These are phyloP conservation scores for Calliphora vomitoria DNA, from an alignment of 2,888 invertebrate genomes.

Conservation along the genomic window DNA sequence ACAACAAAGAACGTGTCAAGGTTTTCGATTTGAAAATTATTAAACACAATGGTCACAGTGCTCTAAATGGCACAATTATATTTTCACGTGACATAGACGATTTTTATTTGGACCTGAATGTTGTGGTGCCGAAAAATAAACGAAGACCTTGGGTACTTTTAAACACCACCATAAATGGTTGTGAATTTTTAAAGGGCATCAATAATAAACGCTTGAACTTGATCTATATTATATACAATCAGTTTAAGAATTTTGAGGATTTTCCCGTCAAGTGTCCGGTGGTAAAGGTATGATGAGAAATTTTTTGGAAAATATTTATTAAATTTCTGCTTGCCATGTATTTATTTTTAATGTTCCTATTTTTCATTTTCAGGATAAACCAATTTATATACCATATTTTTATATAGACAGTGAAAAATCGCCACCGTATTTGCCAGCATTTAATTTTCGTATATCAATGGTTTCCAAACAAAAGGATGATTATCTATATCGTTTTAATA, in stretches of 20 bases:
- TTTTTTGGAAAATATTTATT: no score
- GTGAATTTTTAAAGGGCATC: neutral
- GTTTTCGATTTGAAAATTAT: neutral
- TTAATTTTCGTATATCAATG: neutral
- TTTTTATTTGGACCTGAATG: neutral
- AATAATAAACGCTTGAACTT: neutral
- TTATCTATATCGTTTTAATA: neutral
- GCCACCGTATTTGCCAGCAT: neutral
- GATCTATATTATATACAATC: neutral
- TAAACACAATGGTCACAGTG: neutral
- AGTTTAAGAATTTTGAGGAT: neutral
- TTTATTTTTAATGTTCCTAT: no score
- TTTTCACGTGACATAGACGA: neutral
- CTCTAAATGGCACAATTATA: neutral
- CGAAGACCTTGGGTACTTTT: neutral
- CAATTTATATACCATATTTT: neutral
- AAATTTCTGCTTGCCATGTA: neutral
- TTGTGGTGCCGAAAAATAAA: neutral
- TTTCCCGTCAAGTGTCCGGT: slow-evolving; percentile 17
- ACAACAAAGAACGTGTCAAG: neutral
- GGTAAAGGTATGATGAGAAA: neutral
- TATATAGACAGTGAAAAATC: neutral
- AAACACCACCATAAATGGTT: neutral
- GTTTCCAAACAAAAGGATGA: neutral
- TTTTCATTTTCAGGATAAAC: neutral